These are phyloP conservation scores for Oncorhynchus masou DNA, from an alignment of 2,113 vertebrate species.

Conservation along the genomic window DNA sequence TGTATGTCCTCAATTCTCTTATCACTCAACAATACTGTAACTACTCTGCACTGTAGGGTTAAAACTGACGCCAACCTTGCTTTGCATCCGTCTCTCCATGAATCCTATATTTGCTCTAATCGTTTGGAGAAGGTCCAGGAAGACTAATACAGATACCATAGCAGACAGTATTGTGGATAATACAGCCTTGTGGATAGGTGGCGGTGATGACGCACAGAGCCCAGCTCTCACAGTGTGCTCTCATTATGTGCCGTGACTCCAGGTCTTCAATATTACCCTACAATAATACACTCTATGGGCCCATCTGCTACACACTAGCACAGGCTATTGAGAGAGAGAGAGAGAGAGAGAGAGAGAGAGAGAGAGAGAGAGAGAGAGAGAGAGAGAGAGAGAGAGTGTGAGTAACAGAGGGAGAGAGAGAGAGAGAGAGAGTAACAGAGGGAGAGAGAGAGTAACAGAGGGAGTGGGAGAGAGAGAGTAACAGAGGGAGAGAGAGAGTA, in stretches of 20 bases:
- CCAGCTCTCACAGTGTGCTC: constrained; percentile 55
- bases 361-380: constrained; percentile 16
- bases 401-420: constrained; percentile 28
- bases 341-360: no score
- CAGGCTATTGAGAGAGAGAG: constrained; percentile 26
- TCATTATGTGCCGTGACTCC: constrained; percentile 61
- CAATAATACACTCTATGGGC: constrained; percentile 55
- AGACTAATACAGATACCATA: constrained; percentile 12
- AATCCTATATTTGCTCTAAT: no score
- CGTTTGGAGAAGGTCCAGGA: constrained; percentile 26
- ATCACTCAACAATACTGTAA: no score
- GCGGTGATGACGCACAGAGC: constrained; percentile 45
- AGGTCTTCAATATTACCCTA: constrained; percentile 62
- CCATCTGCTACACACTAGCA: constrained; percentile 56
- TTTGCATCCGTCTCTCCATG: no score
- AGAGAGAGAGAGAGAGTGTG: not conserved
- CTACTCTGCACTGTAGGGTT: no score
- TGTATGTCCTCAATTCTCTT: no score
- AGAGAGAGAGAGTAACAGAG: constrained; percentile 25
- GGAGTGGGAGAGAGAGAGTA: not conserved
- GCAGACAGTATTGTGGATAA: constrained; percentile 25
- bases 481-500: not conserved
- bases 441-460: constrained; percentile 6
- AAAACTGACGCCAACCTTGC: no score
- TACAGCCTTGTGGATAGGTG: constrained; percentile 24